Evolutionary conservation across 2,888 invertebrate genomes (phyloP), one percentile per base, ranked within the genome.

Genomic region (Tubiluchus corallicola): DNA sequence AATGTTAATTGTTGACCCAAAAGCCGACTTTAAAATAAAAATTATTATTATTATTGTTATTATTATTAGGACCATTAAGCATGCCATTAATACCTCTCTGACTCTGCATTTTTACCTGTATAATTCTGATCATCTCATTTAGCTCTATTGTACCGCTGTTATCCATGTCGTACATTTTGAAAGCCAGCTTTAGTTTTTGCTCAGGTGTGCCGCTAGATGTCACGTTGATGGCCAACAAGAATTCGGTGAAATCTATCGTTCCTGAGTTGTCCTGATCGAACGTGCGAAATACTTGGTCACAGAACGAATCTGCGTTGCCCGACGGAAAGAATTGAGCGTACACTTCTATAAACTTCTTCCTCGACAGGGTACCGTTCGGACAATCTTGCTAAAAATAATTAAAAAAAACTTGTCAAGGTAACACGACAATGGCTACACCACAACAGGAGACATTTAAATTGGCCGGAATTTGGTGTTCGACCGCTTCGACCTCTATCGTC

Each of bases 261-360:
- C 92, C 92, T 65, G 88, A 88, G 71, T 90, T 88, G 68, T 94
- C 92, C 80, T 90, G 90, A 66, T 94, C 94, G 68, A 94, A 94
- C 70, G 92, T 92, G 59, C 92, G 78, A 70, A 94, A 94, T 44
- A 94, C 92, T 64, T 94, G 92, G 67, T 92, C 88, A 68, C 92
- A 92, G 68, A 94, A 94, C 68, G 90, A 87, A 64, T 92, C 88
- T 21, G 92, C 92, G 64, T 92, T 90, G 49, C 92, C 92, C 56
- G 84, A 85, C 29, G 92, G 92, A 72, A 94, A 94, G 74, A 94
- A 92, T 82, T 88, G 90, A 75, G 92, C 88, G 74, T 94, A 94
- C 80, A 94, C 92, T 70, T 94, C 90, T 65, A 92, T 85, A 68
- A 94, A 94, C 71, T 94, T 94, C 50, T 85, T 84, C 49, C 90